phyloP scores from a whole-genome alignment of 1,140 invertebrate species.

The Trichogramma pretiosum region DNA sequence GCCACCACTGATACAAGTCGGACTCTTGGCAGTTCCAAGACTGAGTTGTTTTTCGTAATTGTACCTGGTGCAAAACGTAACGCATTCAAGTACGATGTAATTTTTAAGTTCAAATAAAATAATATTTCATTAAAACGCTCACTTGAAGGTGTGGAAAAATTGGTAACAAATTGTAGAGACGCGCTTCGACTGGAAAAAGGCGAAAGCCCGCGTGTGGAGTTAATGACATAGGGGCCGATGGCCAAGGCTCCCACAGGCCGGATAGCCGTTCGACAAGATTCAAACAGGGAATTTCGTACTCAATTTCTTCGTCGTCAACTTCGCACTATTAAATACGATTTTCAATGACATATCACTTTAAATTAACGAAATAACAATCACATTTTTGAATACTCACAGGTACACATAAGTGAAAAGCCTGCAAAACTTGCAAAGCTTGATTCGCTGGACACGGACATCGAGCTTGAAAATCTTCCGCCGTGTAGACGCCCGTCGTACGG shows the following conservation, averaged over 20 bases:
- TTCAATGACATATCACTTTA: neutral
- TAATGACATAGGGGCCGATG: conserved; percentile 46
- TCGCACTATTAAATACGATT: conserved; percentile 50
- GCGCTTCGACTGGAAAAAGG: conserved; percentile 49
- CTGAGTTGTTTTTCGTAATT: conserved; percentile 52
- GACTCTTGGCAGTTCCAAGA: conserved; percentile 53
- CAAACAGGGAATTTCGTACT: conserved; percentile 76
- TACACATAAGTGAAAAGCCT: conserved; percentile 64
- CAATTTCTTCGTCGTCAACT: conserved; percentile 59
- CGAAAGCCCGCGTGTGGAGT: conserved; percentile 62
- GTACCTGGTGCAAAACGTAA: conserved; percentile 30
- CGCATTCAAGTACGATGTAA: neutral
- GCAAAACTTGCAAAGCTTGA: conserved; percentile 60
- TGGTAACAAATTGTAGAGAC: conserved; percentile 54
- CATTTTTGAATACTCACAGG: conserved; percentile 45
- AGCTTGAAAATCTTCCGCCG: conserved; percentile 69
- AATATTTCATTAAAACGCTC: conserved; percentile 16
- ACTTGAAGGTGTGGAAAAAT: conserved; percentile 66
- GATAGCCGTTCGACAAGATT: conserved; percentile 65
- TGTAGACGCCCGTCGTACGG: conserved; percentile 67
- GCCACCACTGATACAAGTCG: conserved; percentile 73
- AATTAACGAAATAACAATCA: neutral
- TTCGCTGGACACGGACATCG: conserved; percentile 65
- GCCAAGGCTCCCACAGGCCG: conserved; percentile 64
- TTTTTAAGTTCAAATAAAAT: neutral